A percentile compares a stretch with the other conserved stretches of the same genome.
Conservation (phyloP, 2,888 invertebrate species). For the Ashinkailepas kermadecensis region DNA sequence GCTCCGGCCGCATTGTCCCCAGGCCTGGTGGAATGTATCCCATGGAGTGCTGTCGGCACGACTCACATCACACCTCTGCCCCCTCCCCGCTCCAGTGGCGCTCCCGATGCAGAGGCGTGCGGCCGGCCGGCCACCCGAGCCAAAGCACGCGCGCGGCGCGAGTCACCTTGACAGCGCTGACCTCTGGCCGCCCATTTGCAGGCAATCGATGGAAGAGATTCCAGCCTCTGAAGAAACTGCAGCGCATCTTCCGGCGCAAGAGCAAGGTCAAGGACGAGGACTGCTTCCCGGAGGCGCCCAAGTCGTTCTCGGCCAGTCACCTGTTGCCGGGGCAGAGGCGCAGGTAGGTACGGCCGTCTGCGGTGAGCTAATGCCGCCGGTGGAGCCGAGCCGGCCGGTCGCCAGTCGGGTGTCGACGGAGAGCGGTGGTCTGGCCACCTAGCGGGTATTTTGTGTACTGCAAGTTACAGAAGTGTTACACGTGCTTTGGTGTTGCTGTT, state of each 20-base stretch:
- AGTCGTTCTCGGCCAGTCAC: background rate
- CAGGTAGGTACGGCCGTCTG: background rate
- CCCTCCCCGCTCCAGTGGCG: no score
- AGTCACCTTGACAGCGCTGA: background rate
- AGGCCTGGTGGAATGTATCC: no score
- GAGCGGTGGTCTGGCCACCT: background rate
- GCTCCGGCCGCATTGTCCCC: no score
- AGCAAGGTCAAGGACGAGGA: constrained; percentile 35
- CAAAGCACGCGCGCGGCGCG: background rate
- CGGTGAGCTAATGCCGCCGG: no score
- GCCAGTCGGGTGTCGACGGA: no score
- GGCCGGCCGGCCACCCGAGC: no score
- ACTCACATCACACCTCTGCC: no score
- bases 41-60: no score
- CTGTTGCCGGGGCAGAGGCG: background rate
- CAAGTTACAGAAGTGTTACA: background rate
- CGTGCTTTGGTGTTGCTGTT: no score
- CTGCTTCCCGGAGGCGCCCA: background rate
- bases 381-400: no score
- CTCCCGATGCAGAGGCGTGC: no score
- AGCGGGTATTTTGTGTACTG: background rate
- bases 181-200: background rate
- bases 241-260: constrained; percentile 62
- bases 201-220: constrained; percentile 47
- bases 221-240: constrained; percentile 55